Base-by-base conservation (phyloP, 1,140 invertebrate species). In the Lucilia cuprina region DNA sequence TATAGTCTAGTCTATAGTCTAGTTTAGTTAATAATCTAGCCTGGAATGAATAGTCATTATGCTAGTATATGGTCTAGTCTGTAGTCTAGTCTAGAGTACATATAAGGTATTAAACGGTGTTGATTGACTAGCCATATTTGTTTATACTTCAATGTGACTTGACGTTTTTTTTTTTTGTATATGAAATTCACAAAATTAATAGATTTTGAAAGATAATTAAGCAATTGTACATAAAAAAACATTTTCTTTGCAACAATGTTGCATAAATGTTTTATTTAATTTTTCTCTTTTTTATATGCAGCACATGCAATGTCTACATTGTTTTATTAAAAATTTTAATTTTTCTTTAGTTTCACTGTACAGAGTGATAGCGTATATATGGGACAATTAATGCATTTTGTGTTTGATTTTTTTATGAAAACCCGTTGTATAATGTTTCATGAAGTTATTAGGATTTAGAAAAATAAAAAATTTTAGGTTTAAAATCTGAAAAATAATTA, bases 231-330 rank as follows among this genome's bases (percentile, higher is more conserved):
- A 55, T 30, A 55, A 55, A 41, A 41, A 41, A 7, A 55, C 19
- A 12, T 70, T 70, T 70, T 19, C 17, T 65, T 70, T 70, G 65
- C 65, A 70, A 70, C 65, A 70, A 70, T 70, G 65, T 70, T 70
- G 65, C 65, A 70, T 21, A 19, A 19, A 21, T 10, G 50, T 60
- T n/a, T 17, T 60, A 60, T 60, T 60, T 14, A n/a, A 5, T 70
- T 70, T 70, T 17, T 70, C 5, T 70, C 60, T 21, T 19, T 7
- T 70, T 70, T 19, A 21, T 21, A 70, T 19, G n/a, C 65, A 70
- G 19, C 65, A 19, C 55, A 60, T 60, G 55, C 55, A 60, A 60
- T 14, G 55, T n/a, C 14, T 7, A 60, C n/a, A 70, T 70, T 70
- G 65, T 25, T 25, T 55, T 55, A 13, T 70, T 70, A 21, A 19